A percentile compares a stretch with the other conserved stretches of the same genome.
Conservation (phyloP, 2,113 vertebrate genomes). For the Pao palembangensis region DNA sequence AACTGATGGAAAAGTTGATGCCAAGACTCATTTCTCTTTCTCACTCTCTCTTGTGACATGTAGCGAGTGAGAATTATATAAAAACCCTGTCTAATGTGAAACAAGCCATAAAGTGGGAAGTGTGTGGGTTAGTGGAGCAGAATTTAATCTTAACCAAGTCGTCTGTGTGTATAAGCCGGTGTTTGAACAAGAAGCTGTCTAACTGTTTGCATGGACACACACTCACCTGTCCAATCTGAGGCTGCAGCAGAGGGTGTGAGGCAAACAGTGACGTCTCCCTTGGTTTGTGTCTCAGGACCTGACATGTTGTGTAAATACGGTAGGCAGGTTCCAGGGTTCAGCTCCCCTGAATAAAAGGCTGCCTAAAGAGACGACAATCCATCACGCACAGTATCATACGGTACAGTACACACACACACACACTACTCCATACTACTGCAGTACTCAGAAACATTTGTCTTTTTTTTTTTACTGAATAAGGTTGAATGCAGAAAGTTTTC, state of each 20-base stretch:
- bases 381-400: neutral
- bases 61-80: no score
- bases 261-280: conserved; percentile 15
- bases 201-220: conserved; percentile 6
- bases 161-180: no score
- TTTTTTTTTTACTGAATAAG: neutral
- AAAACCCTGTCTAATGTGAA: no score
- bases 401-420: no score
- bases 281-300: conserved; percentile 18
- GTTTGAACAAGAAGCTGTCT: neutral
- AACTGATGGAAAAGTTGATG: no score
- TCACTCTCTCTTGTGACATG: no score
- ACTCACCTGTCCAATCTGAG: conserved; percentile 40
- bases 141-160: no score
- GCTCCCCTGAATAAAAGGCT: conserved; percentile 7
- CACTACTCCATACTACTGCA: no score
- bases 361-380: neutral
- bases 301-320: conserved; percentile 33
- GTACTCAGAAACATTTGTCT: no score
- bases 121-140: no score
- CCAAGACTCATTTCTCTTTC: no score
- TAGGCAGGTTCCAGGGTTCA: conserved; percentile 14
- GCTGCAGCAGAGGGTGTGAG: conserved; percentile 35
- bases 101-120: no score
- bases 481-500: neutral